Conservation (phyloP, 1,140 invertebrate genomes). For the Drosophila cardini region DNA sequence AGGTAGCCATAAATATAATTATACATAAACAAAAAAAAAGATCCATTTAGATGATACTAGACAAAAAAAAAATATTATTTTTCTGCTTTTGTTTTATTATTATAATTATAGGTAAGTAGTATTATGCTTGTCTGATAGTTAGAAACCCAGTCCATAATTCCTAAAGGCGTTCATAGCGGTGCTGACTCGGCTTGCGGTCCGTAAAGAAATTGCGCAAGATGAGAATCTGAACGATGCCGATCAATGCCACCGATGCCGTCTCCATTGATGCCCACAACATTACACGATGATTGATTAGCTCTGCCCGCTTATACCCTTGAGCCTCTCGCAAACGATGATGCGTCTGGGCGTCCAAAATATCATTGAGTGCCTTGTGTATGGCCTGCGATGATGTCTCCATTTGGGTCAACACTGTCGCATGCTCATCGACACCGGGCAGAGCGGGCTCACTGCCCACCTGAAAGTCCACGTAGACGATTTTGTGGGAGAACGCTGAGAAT, state of each 20-base stretch:
- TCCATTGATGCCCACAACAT: conserved; percentile 96
- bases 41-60: conserved; percentile 16
- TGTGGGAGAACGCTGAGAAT: conserved; percentile 99
- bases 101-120: not conserved
- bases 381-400: conserved; percentile 96
- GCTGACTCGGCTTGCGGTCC: conserved; percentile 89
- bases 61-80: conserved; percentile 28
- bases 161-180: conserved; percentile 73
- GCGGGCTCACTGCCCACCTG: conserved; percentile 96
- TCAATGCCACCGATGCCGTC: conserved; percentile 92
- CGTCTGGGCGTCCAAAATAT: conserved; percentile 97
- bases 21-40: not conserved
- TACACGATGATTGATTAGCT: conserved; percentile 97
- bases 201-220: conserved; percentile 98
- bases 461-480: conserved; percentile 99
- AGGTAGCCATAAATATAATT: not conserved
- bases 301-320: conserved; percentile 95
- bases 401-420: conserved; percentile 97
- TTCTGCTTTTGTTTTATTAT: not conserved
- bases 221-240: conserved; percentile 95
- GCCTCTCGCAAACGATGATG: conserved; percentile 98
- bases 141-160: not conserved
- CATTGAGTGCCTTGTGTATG: conserved; percentile 94
- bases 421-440: conserved; percentile 93
- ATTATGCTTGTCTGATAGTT: conserved; percentile 2